Conservation (phyloP, 2,113 vertebrate genomes). For the Gymnocephalus cernua region DNA sequence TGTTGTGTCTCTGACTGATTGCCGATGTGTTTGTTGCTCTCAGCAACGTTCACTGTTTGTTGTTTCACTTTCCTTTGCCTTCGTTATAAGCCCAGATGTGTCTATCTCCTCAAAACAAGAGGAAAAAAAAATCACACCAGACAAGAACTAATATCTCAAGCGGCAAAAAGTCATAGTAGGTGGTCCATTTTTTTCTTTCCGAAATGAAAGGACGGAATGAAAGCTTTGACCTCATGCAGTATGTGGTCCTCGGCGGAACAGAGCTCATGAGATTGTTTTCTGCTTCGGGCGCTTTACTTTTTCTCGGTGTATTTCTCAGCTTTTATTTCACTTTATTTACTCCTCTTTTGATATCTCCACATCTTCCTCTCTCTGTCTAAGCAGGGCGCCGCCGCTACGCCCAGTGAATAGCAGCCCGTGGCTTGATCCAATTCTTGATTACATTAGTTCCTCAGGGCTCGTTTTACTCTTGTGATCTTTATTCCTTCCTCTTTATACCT, state of each 20-base stretch:
- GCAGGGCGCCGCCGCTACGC: background rate
- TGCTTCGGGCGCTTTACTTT: slow-evolving; percentile 60
- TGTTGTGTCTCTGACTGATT: slow-evolving; percentile 20
- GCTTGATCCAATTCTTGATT: slow-evolving; percentile 34
- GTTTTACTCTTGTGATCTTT: slow-evolving; percentile 34
- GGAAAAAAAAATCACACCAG: slow-evolving; percentile 28
- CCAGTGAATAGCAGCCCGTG: slow-evolving; percentile 14
- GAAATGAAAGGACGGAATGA: slow-evolving; percentile 67
- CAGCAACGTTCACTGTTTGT: slow-evolving; percentile 29
- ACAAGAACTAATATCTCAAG: slow-evolving; percentile 60
- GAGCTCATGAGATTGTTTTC: slow-evolving; percentile 66
- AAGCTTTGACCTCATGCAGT: slow-evolving; percentile 62
- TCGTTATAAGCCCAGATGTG: slow-evolving; percentile 32
- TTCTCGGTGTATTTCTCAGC: slow-evolving; percentile 53
- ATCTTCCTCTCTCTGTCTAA: slow-evolving; percentile 13
- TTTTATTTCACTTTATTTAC: slow-evolving; percentile 65
- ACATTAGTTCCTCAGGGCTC: background rate
- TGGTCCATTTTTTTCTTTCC: slow-evolving; percentile 39
- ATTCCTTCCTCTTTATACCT: slow-evolving; percentile 7
- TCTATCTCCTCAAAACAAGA: slow-evolving; percentile 12
- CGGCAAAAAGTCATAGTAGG: slow-evolving; percentile 57
- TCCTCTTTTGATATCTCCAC: slow-evolving; percentile 55
- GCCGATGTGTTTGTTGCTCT: slow-evolving; percentile 31
- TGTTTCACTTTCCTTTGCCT: slow-evolving; percentile 19
- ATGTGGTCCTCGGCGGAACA: slow-evolving; percentile 21